Conservation (phyloP, 2,113 vertebrate species). For the Hassar affinis region DNA sequence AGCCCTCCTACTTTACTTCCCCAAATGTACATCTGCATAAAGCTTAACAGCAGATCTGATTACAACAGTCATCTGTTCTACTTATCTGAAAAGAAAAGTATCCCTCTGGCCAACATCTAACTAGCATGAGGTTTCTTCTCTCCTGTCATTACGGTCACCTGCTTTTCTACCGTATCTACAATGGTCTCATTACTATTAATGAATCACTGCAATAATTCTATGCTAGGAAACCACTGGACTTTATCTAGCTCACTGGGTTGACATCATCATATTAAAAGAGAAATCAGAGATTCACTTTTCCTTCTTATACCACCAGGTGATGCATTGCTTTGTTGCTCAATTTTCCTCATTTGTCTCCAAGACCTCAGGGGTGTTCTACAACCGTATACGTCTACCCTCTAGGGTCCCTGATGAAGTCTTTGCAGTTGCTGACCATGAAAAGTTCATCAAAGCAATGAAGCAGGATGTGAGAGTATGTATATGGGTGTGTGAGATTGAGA, state of each 20-base stretch:
- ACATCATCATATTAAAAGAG: conserved; percentile 17
- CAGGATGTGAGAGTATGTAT: conserved; percentile 62
- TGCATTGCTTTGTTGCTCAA: conserved; percentile 64
- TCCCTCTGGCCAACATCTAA: neutral
- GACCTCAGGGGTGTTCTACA: conserved; percentile 32
- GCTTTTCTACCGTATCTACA: neutral
- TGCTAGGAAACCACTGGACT: neutral
- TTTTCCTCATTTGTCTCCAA: conserved; percentile 60
- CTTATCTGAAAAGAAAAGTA: neutral
- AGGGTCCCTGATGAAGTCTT: conserved; percentile 83
- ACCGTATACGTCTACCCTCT: conserved; percentile 28
- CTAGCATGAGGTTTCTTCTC: neutral
- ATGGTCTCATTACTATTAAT: conserved; percentile 26
- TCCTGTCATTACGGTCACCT: neutral
- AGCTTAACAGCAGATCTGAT: neutral
- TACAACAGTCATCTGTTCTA: neutral
- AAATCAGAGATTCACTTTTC: conserved; percentile 54
- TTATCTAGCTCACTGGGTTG: conserved; percentile 15
- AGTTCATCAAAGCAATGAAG: conserved; percentile 99
- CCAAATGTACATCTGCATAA: neutral
- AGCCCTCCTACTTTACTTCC: neutral
- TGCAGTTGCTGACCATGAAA: conserved; percentile 98
- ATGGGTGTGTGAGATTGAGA: conserved; percentile 59
- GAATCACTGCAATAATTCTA: conserved; percentile 3
- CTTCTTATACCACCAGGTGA: conserved; percentile 69